Evolutionary conservation across 2,797 vertebrate species (phyloP), one percentile per base, ranked within the genome.

Genomic region (Dicrostonyx torquatus): DNA sequence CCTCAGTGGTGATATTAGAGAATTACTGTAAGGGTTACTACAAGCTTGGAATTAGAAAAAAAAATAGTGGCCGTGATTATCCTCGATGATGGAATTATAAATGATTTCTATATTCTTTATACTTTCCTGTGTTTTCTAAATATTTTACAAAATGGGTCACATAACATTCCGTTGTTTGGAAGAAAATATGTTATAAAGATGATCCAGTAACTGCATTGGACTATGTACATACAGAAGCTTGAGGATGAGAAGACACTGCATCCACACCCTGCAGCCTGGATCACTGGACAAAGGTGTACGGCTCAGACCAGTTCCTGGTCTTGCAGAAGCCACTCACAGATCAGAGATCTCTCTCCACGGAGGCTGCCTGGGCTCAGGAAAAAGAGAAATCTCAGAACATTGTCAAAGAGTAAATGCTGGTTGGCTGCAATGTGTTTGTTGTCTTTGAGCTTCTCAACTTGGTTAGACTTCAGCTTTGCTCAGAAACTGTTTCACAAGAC

Each of bases 81-180:
- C 29, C 22, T 87, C 70, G 80, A 29, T 62, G 12, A 26, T 66
- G 12, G 53, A 0, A 17, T 86, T 76, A 87, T 20, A 66, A 6
- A 12, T 20, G 0, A 60, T 15, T 75, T 94, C 13, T 43, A 1
- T 29, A 88, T 91, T 73, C 22, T 82, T 40, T 89, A 72, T 64
- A 50, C 6, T 73, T 48, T 84, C n/a, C 3, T 85, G 31, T 92
- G 43, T 34, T 87, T 94, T 80, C 29, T 77, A 40, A 78, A 50
- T 48, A n/a, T 43, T 89, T 82, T 70, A 37, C 13, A 82, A 26
- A 17, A 34, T 58, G 2, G 2, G 43, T 83, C 22, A 22, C n/a
- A 50, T 72, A 29, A n/a, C 64, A 55, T n/a, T 79, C 53, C 62
- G 17, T 84, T 89, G 31, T 4, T n/a, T 53, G 29, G 20, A 62